phyloP scores from a whole-genome alignment of 2,113 vertebrate genomes.

The Nestor notabilis region DNA sequence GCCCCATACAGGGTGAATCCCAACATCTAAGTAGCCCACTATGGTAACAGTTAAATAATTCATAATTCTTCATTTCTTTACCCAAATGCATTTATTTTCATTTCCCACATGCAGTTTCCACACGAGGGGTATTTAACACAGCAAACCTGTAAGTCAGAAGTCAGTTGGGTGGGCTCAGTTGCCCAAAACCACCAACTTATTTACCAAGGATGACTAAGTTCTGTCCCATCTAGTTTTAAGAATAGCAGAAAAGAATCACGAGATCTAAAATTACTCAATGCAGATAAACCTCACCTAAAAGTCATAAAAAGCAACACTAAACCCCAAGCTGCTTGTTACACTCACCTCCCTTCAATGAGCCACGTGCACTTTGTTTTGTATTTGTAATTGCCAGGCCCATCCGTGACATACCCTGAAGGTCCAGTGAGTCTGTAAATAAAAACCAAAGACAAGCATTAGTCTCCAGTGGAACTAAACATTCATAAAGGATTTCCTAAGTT shows the following conservation, averaged over 20 bases:
- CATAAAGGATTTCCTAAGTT: not conserved
- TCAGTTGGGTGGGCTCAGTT: not conserved
- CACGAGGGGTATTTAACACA: not conserved
- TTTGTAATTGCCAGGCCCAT: slow-evolving; percentile 97
- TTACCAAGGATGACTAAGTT: not conserved
- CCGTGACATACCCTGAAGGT: slow-evolving; percentile 88
- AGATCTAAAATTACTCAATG: not conserved
- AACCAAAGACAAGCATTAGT: not conserved
- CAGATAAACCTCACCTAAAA: not conserved
- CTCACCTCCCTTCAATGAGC: slow-evolving; percentile 97
- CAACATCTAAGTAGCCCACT: not conserved
- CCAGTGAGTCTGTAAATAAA: slow-evolving; percentile 85
- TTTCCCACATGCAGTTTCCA: not conserved
- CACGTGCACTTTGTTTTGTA: slow-evolving; percentile 99
- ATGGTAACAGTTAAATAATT: not conserved
- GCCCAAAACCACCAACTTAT: not conserved
- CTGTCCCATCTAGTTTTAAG: not conserved
- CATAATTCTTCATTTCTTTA: not conserved
- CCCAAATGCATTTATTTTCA: not conserved
- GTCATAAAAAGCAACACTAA: not conserved
- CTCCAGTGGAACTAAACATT: not conserved
- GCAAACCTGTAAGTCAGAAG: not conserved
- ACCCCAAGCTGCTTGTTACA: not conserved
- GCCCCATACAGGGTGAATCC: not conserved
- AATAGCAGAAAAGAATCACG: not conserved